phyloP scores from a whole-genome alignment of 2,113 vertebrate genomes.

The Atlantisia rogersi region DNA sequence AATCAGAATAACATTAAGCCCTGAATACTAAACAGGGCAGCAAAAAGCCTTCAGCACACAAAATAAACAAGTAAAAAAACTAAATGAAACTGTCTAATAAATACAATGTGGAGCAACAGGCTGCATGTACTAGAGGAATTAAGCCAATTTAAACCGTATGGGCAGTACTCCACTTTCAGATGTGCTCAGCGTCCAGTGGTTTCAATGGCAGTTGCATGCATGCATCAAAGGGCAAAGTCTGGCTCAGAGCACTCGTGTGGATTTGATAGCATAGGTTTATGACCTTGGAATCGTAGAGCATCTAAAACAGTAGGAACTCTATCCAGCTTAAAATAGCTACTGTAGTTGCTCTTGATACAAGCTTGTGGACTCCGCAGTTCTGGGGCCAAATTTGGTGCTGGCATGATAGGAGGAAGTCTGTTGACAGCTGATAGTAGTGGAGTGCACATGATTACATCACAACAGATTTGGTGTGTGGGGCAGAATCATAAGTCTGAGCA shows the following conservation, averaged over 20 bases:
- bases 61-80: slow-evolving; percentile 47
- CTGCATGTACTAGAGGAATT: slow-evolving; percentile 62
- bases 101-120: slow-evolving; percentile 46
- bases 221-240: slow-evolving; percentile 4
- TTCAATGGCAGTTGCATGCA: slow-evolving; percentile 11
- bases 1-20: slow-evolving; percentile 32
- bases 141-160: slow-evolving; percentile 53
- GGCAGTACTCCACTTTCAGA: slow-evolving; percentile 39
- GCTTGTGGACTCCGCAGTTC: neutral
- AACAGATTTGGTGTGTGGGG: neutral
- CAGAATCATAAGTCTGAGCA: neutral
- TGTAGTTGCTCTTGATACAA: neutral
- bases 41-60: slow-evolving; percentile 51
- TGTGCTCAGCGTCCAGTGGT: neutral
- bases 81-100: slow-evolving; percentile 64
- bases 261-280: slow-evolving; percentile 53
- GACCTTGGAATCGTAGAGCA: slow-evolving; percentile 42
- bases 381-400: slow-evolving; percentile 43
- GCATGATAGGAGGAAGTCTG: slow-evolving; percentile 17
- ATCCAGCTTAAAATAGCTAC: slow-evolving; percentile 44
- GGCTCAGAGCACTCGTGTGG: neutral
- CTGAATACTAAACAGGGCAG: slow-evolving; percentile 52
- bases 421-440: slow-evolving; percentile 32
- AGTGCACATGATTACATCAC: slow-evolving; percentile 26
- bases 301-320: slow-evolving; percentile 6